Conservation (phyloP, 2,888 invertebrate species). For the Onthophagus sagittarius region DNA sequence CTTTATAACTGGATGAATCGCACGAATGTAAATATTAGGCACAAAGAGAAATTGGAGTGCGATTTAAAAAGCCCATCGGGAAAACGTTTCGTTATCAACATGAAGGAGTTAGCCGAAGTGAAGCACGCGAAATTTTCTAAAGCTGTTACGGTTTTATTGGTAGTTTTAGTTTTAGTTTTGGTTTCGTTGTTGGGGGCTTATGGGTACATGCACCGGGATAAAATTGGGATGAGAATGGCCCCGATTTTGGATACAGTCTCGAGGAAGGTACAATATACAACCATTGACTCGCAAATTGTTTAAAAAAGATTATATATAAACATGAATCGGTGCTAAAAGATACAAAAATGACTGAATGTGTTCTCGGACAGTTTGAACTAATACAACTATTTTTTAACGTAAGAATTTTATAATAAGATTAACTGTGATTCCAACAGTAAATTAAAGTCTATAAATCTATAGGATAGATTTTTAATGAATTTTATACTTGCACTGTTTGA, state of each 20-base stretch:
- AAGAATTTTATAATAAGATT: no score
- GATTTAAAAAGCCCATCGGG: conserved; percentile 35
- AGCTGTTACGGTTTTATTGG: conserved; percentile 50
- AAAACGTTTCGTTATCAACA: conserved; percentile 33
- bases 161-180: conserved; percentile 55
- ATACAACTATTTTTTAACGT: no score
- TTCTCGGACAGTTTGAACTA: no score
- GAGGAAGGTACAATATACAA: conserved; percentile 70
- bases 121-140: conserved; percentile 43
- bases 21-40: conserved; percentile 59
- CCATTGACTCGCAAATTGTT: conserved; percentile 54
- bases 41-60: conserved; percentile 56
- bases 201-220: conserved; percentile 59
- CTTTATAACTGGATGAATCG: conserved; percentile 61
- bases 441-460: no score
- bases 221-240: conserved; percentile 55
- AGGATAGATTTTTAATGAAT: no score
- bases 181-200: conserved; percentile 55
- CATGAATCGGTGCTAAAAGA: no score
- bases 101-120: conserved; percentile 40
- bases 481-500: no score
- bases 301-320: no score
- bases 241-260: conserved; percentile 63
- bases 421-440: no score
- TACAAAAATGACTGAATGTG: no score